Evolutionary conservation across 2,888 invertebrate species (phyloP), one percentile per base, ranked within the genome.

Genomic region (Dryomyza anilis): DNA sequence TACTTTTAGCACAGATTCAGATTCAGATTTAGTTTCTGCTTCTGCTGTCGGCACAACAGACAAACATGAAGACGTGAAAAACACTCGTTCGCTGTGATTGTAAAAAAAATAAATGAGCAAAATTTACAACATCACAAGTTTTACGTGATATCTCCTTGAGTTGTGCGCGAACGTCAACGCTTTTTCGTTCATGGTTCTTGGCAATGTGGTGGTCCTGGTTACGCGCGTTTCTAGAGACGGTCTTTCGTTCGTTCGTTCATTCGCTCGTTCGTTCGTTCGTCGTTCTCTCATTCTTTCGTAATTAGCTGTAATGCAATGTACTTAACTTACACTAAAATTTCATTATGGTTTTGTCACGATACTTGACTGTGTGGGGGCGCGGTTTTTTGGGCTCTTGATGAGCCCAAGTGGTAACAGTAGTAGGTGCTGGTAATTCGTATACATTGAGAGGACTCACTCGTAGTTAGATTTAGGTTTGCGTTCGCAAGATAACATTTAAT

Each of bases 291-390:
- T 27, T 16, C n/a, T 27, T 45, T 19, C 19, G 45, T 58, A 58
- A 58, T 58, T 46, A 58, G 45, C 29, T 57, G 57, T 27, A 43
- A 57, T 55, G 21, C 25, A 55, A 21, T 56, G 56, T 23, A 36
- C 12, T 46, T 58, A 45, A 58, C 29, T 45, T 58, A 58, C 29
- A 45, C 27, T 16, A 45, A 45, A 58, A 58, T 25, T 57, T 43
- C 14, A 58, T 58, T 45, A 45, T 29, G 46, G 19, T 33, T 30
- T 33, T n/a, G n/a, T n/a, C n/a, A n/a, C n/a, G n/a, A n/a, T n/a
- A n/a, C n/a, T n/a, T n/a, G n/a, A n/a, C n/a, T n/a, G n/a, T n/a
- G n/a, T n/a, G n/a, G n/a, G n/a, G n/a, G n/a, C n/a, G n/a, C n/a
- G n/a, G n/a, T n/a, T n/a, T n/a, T n/a, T n/a, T n/a, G n/a, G n/a